Conservation (phyloP, 2,888 invertebrate genomes). For the Cacoxenus indagator region DNA sequence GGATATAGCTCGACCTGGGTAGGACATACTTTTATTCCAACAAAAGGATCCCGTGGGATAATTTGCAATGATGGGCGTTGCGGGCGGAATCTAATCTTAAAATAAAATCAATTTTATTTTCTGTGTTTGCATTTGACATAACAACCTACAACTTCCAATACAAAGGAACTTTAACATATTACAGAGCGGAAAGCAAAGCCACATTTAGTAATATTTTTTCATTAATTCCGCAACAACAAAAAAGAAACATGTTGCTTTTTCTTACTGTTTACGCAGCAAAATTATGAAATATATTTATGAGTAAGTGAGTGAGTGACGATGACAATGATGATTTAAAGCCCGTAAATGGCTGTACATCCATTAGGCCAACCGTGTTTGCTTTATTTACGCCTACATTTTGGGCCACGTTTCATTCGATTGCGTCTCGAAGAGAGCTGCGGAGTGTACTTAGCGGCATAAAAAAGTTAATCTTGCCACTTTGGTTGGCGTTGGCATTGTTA, state of each 20-base stretch:
- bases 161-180: too few relatives aligned
- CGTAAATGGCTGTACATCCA: background rate
- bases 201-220: too few relatives aligned
- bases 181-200: too few relatives aligned
- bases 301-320: background rate
- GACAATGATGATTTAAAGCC: background rate
- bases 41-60: too few relatives aligned
- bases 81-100: too few relatives aligned
- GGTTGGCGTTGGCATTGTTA: background rate
- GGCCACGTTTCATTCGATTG: background rate
- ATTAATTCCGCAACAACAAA: too few relatives aligned
- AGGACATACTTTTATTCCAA: too few relatives aligned
- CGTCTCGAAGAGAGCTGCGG: background rate
- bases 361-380: background rate
- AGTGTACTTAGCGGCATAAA: conserved; percentile 25
- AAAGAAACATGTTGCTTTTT: conserved; percentile 20
- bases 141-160: too few relatives aligned
- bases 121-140: too few relatives aligned
- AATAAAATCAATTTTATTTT: too few relatives aligned
- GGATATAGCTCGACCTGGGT: too few relatives aligned
- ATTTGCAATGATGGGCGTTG: too few relatives aligned
- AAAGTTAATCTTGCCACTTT: conserved; percentile 33
- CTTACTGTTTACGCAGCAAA: conserved; percentile 40
- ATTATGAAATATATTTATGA: conserved; percentile 43
- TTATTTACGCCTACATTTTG: background rate